Evolutionary conservation across 2,888 invertebrate species (phyloP).

Genomic region (Exephanes ischioxanthus): DNA sequence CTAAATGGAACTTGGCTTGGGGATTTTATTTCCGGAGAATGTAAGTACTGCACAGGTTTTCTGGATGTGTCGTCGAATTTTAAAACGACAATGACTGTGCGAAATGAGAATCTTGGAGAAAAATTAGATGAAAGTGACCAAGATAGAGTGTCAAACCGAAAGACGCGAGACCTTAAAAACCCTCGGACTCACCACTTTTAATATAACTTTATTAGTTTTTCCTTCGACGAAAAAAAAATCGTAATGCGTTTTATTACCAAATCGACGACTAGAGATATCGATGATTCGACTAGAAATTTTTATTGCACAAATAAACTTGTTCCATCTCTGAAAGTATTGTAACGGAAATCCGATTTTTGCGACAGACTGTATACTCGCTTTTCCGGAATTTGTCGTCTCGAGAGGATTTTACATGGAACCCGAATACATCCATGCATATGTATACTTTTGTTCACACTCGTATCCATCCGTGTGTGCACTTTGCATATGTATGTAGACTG

Average conservation of each 20-base stretch:
- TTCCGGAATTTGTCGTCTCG: conserved; percentile 9
- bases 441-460: not conserved
- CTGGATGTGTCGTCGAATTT: not conserved
- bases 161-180: too few species aligned
- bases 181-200: not conserved
- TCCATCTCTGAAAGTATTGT: not conserved
- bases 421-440: conserved; percentile 19
- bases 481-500: conserved; percentile 10
- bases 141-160: not conserved
- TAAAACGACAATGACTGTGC: not conserved
- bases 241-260: too few species aligned
- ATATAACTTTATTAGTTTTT: not conserved
- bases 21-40: not conserved
- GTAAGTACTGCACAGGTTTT: not conserved
- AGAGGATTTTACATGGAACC: conserved; percentile 9
- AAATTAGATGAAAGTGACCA: not conserved
- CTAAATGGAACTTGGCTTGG: not conserved
- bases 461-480: not conserved
- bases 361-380: not conserved
- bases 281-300: not conserved
- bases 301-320: not conserved
- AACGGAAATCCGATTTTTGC: not conserved
- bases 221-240: too few species aligned
- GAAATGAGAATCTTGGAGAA: not conserved
- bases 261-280: not conserved